Conservation (phyloP, 2,797 vertebrate species). For the Tachyglossus aculeatus region DNA sequence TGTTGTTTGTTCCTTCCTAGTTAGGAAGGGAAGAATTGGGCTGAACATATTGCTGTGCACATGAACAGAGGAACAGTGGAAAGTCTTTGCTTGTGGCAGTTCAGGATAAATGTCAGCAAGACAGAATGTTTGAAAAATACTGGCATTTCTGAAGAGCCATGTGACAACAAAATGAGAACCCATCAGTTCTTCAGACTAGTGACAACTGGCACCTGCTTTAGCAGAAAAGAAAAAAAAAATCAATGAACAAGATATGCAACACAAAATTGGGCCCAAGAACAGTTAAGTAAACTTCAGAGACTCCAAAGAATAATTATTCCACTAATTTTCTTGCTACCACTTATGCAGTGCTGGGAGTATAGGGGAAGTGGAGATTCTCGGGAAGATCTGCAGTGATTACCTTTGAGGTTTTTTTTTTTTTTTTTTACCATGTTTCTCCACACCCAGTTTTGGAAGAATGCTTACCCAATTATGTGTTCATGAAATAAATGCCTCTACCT, state of each 20-base stretch:
- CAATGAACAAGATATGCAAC: neutral
- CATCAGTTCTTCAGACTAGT: neutral
- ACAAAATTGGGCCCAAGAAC: neutral
- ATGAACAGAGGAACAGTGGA: too few relatives aligned
- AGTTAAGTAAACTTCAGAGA: neutral
- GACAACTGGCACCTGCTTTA: neutral
- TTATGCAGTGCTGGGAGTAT: neutral
- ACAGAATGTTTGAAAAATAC: neutral
- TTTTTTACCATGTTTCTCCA: neutral
- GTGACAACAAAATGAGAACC: neutral
- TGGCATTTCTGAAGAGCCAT: constrained; percentile 8
- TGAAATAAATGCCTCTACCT: too few relatives aligned
- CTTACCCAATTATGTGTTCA: too few relatives aligned
- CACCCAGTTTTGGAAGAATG: too few relatives aligned
- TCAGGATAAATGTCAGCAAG: neutral
- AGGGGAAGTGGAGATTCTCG: neutral
- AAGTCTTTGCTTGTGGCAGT: neutral
- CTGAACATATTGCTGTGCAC: too few relatives aligned
- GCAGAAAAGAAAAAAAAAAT: neutral
- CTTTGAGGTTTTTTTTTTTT: neutral
- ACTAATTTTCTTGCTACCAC: neutral
- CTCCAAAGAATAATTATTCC: neutral
- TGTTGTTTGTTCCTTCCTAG: too few relatives aligned
- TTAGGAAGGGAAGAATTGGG: too few relatives aligned
- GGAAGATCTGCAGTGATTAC: neutral